Evolutionary conservation across 2,113 vertebrate genomes (phyloP).

Genomic region (Psammodynastes pulverulentus): DNA sequence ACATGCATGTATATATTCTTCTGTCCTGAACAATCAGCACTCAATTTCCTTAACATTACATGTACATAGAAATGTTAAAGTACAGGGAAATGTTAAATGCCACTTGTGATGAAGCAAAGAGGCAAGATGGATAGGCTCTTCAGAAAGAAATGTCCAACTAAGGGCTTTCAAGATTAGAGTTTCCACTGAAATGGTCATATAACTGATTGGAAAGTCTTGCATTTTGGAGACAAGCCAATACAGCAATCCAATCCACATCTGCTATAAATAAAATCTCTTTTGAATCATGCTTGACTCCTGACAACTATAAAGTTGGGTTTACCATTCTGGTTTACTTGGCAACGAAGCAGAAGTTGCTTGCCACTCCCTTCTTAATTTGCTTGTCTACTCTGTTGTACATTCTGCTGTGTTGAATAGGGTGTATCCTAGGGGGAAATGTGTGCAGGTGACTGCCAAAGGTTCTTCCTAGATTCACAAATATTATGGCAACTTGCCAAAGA

Average conservation of each 20-base stretch:
- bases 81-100: background rate
- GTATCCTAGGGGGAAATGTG: background rate
- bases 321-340: background rate
- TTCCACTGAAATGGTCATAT: background rate
- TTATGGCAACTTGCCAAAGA: conserved; percentile 69
- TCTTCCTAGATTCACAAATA: conserved; percentile 32
- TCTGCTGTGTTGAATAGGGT: background rate
- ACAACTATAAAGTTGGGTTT: background rate
- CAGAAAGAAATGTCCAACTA: background rate
- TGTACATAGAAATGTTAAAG: background rate
- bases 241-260: background rate
- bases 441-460: background rate
- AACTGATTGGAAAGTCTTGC: background rate
- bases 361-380: background rate
- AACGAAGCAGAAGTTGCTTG: background rate
- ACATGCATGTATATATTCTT: background rate
- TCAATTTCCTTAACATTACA: background rate
- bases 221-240: conserved; percentile 25
- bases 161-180: background rate
- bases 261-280: background rate
- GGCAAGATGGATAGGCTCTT: background rate
- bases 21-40: background rate
- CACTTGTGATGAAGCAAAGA: background rate
- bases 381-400: background rate
- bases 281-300: background rate